phyloP scores from a whole-genome alignment of 2,113 vertebrate species.

The Pseudopipra pipra region DNA sequence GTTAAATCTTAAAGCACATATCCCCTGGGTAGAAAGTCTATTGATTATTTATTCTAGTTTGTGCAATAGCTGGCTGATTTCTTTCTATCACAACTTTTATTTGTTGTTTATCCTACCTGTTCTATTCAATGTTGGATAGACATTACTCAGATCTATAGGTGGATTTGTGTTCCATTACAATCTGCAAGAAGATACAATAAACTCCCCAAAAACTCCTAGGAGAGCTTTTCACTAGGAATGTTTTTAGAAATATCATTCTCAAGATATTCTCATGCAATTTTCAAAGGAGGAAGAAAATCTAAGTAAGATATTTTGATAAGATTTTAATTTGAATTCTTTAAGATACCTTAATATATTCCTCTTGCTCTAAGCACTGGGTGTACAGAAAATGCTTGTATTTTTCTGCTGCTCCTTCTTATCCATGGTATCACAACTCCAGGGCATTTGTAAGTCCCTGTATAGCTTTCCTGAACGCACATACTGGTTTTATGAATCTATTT shows the following conservation, averaged over 20 bases:
- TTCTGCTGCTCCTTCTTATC: not conserved
- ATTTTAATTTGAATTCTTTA: not conserved
- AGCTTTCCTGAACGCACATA: not conserved
- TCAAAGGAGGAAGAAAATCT: not conserved
- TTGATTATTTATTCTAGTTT: not conserved
- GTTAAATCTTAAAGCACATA: not conserved
- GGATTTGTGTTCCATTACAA: not conserved
- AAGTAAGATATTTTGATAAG: not conserved
- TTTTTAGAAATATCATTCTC: not conserved
- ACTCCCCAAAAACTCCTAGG: not conserved
- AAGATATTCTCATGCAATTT: not conserved
- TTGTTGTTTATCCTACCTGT: not conserved
- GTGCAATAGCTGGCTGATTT: not conserved
- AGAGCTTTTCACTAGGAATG: not conserved
- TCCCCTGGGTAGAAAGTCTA: not conserved
- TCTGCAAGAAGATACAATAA: not conserved
- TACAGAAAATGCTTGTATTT: not conserved
- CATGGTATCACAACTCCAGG: not conserved
- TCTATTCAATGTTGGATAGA: not conserved
- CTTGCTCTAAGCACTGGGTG: not conserved
- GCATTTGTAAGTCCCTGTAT: not conserved
- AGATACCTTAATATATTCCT: not conserved
- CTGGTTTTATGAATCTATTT: constrained; percentile 8
- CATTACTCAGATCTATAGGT: not conserved
- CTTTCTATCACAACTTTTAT: not conserved